These are phyloP conservation scores for Saguinus imperator DNA, from an alignment of 2,113 vertebrate species.

Conservation along the genomic window DNA sequence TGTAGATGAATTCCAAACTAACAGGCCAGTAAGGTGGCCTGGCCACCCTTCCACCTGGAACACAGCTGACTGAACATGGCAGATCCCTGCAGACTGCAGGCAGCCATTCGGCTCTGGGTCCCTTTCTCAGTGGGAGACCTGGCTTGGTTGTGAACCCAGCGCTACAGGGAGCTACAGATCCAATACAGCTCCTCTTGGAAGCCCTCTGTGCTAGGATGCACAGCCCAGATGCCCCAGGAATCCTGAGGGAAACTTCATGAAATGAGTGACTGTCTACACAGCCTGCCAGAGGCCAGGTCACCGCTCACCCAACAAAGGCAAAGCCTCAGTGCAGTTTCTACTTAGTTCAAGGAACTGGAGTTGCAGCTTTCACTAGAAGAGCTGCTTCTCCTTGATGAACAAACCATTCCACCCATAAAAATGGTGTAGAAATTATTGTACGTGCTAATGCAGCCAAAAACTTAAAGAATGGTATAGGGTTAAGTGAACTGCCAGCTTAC, in stretches of 20 bases:
- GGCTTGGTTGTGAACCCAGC: not conserved
- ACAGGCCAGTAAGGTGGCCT: not conserved
- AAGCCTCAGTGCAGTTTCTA: not conserved
- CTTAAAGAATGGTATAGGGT: not conserved
- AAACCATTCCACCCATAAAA: not conserved
- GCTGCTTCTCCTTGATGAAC: not conserved
- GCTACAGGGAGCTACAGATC: not conserved
- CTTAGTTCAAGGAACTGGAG: not conserved
- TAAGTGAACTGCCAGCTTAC: not conserved
- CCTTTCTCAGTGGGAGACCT: not conserved
- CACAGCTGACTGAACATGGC: not conserved
- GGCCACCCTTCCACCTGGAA: not conserved
- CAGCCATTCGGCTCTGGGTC: not conserved
- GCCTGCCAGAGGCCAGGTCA: not conserved
- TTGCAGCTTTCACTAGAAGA: not conserved
- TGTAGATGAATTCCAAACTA: not conserved
- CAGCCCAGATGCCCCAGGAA: not conserved
- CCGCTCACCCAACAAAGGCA: not conserved
- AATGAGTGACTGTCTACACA: accelerated
- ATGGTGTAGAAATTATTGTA: accelerated
- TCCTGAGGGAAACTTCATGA: not conserved
- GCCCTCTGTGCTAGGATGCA: not conserved
- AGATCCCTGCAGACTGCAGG: not conserved
- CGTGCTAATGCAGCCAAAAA: not conserved
- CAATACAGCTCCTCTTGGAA: not conserved